Conservation (phyloP, 1,140 invertebrate genomes). For the Atta colombica region DNA sequence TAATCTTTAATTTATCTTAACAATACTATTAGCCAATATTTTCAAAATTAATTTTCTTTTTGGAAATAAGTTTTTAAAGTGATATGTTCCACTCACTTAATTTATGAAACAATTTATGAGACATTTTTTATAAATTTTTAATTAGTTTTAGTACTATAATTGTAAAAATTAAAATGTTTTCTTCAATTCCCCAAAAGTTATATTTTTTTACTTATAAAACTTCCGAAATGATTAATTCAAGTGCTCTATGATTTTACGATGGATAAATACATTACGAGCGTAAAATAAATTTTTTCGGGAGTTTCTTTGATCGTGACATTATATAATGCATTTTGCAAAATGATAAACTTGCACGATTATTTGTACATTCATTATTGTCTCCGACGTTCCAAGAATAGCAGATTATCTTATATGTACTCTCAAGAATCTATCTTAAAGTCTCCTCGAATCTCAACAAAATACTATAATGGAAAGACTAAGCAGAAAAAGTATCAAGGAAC, state of each 20-base stretch:
- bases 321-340: conserved; percentile 37
- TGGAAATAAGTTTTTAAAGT: no score
- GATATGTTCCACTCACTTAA: no score
- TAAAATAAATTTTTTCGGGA: conserved; percentile 8
- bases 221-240: no score
- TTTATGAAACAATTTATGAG: no score
- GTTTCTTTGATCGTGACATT: conserved; percentile 18
- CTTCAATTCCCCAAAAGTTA: no score
- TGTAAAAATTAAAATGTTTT: no score
- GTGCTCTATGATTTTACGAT: neutral
- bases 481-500: conserved; percentile 11
- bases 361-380: conserved; percentile 3
- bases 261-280: neutral
- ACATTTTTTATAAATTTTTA: no score
- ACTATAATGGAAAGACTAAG: neutral
- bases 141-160: no score
- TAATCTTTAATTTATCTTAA: no score
- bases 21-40: no score
- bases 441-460: conserved; percentile 19
- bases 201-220: no score
- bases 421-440: conserved; percentile 62
- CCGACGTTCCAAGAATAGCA: conserved; percentile 35
- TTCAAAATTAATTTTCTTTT: no score
- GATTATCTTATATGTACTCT: conserved; percentile 14
- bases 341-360: conserved; percentile 39